A percentile compares a stretch with the other conserved stretches of the same genome.
Conservation (phyloP, 2,888 invertebrate species). For the Drosophila quasianomalipes region DNA sequence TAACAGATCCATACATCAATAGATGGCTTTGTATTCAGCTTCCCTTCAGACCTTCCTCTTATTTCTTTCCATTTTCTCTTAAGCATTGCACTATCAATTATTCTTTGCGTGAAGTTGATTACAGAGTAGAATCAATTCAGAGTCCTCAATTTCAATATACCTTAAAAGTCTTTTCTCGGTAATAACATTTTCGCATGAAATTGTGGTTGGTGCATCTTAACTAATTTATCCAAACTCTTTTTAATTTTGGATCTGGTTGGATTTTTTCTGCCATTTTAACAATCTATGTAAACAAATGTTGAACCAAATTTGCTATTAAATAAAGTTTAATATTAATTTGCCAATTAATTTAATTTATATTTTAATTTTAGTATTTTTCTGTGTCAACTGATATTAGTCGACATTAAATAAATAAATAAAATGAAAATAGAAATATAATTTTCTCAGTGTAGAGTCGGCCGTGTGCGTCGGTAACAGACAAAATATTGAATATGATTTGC, state of each 20-base stretch:
- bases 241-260: neutral
- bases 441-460: conserved; percentile 3
- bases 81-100: neutral
- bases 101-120: too few relatives aligned
- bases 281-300: neutral
- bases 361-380: fast-evolving
- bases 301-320: neutral
- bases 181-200: neutral
- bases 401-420: neutral
- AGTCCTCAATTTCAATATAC: neutral
- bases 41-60: too few relatives aligned
- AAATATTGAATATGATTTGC: conserved; percentile 80
- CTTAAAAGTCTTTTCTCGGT: neutral
- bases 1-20: too few relatives aligned
- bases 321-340: too few relatives aligned
- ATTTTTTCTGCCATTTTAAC: neutral
- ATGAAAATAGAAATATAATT: neutral
- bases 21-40: too few relatives aligned
- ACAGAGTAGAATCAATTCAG: neutral
- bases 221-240: neutral
- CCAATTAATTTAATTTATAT: neutral
- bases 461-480: conserved; percentile 56
- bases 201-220: neutral
- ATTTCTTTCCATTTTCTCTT: neutral
- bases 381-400: too few relatives aligned